Percentiles rank a stretch among this genome's conserved stretches.
Evolutionary conservation across 2,113 vertebrate species (phyloP).

Genomic region (Morone chrysops): DNA sequence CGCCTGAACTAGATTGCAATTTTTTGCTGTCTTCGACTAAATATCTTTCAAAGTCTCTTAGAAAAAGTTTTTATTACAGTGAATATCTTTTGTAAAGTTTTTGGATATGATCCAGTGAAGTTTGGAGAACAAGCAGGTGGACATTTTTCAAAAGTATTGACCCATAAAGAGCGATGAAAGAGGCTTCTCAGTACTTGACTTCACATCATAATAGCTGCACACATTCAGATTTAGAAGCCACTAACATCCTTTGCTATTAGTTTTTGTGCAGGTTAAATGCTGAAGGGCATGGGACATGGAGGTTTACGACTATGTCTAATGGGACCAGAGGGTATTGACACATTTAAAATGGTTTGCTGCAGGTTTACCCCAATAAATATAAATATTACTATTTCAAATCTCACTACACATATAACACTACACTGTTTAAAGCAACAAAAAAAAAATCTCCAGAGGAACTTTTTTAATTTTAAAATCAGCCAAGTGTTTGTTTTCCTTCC

Average conservation of each 20-base stretch:
- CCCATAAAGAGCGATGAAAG: not conserved
- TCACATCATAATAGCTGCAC: not conserved
- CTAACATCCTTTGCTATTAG: not conserved
- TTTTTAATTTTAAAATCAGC: not conserved
- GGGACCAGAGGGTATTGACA: no score
- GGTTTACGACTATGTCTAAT: no score
- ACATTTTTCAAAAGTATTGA: conserved; percentile 10
- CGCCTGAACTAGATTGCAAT: conserved; percentile 29
- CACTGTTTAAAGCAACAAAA: not conserved
- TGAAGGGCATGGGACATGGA: no score
- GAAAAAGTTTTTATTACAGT: conserved; percentile 7
- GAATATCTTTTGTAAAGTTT: conserved; percentile 11
- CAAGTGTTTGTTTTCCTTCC: not conserved
- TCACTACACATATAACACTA: not conserved
- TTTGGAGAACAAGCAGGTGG: conserved; percentile 2
- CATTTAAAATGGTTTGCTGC: not conserved
- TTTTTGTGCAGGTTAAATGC: not conserved
- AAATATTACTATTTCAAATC: not conserved
- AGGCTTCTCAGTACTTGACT: not conserved
- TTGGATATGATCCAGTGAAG: not conserved
- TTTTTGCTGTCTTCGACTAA: conserved; percentile 23
- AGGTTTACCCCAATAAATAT: not conserved
- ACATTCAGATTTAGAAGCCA: not conserved
- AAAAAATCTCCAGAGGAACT: not conserved
- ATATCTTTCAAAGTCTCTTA: conserved; percentile 27